Evolutionary conservation across 2,113 vertebrate species (phyloP).

Genomic region (Micronisus gabar): DNA sequence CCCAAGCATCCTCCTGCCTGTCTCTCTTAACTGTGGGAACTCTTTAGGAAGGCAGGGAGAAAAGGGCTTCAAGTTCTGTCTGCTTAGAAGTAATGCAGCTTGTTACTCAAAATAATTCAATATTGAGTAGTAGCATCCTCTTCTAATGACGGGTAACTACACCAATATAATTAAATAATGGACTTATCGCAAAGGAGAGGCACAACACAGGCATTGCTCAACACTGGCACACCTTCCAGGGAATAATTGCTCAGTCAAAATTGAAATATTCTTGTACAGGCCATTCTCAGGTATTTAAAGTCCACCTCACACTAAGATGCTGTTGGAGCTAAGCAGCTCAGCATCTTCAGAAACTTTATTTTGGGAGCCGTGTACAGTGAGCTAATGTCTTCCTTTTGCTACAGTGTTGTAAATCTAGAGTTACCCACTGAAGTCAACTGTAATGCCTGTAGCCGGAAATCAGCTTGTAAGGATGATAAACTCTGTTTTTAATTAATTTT

Average conservation of each 20-base stretch:
- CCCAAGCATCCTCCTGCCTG: rapidly evolving
- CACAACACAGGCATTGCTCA: rapidly evolving
- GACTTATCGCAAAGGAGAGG: neutral
- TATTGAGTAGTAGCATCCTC: neutral
- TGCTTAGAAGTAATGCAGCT: neutral
- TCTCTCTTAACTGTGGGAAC: neutral
- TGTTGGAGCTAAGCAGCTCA: neutral
- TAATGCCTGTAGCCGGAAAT: neutral
- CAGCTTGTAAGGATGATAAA: neutral
- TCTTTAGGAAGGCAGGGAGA: neutral
- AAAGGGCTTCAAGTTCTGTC: neutral
- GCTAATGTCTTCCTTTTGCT: constrained; percentile 7
- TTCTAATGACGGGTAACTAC: neutral
- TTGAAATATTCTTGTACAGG: neutral
- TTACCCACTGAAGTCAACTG: neutral
- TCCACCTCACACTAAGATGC: rapidly evolving
- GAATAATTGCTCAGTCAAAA: neutral
- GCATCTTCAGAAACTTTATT: neutral
- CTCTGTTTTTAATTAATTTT: constrained; percentile 49
- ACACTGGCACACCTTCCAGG: neutral
- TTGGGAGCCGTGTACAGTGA: neutral
- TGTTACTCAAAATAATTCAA: neutral
- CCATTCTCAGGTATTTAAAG: neutral
- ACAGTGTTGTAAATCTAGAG: neutral
- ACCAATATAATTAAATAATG: neutral